Conservation (phyloP, 2,888 invertebrate species). For the Cremastinae sp. region DNA sequence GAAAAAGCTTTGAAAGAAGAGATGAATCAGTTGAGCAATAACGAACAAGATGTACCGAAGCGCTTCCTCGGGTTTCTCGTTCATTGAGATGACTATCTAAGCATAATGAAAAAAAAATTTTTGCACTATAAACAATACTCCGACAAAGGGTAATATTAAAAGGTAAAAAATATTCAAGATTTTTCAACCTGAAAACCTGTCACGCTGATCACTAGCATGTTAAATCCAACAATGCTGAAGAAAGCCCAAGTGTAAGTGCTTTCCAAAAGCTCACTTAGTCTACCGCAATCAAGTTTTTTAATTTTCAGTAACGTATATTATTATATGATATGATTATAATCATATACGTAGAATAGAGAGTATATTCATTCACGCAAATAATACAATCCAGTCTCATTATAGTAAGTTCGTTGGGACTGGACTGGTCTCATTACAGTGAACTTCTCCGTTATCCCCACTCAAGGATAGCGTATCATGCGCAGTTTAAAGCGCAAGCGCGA, state of each 20-base stretch:
- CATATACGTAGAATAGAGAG: too few species aligned
- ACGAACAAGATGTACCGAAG: conserved; percentile 36
- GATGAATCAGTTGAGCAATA: conserved; percentile 29
- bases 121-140: too few species aligned
- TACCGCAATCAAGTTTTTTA: too few species aligned
- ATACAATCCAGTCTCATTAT: too few species aligned
- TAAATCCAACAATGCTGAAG: conserved; percentile 25
- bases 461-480: too few species aligned
- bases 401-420: too few species aligned
- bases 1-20: conserved; percentile 46
- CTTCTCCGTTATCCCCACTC: too few species aligned
- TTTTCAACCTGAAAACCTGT: conserved; percentile 46
- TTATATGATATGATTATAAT: too few species aligned
- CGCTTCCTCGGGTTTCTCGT: conserved; percentile 25
- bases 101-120: not conserved
- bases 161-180: not conserved
- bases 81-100: conserved; percentile 18
- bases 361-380: too few species aligned
- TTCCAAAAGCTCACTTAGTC: conserved; percentile 40
- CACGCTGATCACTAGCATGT: conserved; percentile 36
- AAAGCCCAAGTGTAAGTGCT: conserved; percentile 27
- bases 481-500: too few species aligned
- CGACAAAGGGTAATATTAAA: not conserved
- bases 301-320: too few species aligned
- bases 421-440: too few species aligned